Base-by-base conservation (phyloP, 2,113 vertebrate genomes). In the Excalfactoria chinensis region DNA sequence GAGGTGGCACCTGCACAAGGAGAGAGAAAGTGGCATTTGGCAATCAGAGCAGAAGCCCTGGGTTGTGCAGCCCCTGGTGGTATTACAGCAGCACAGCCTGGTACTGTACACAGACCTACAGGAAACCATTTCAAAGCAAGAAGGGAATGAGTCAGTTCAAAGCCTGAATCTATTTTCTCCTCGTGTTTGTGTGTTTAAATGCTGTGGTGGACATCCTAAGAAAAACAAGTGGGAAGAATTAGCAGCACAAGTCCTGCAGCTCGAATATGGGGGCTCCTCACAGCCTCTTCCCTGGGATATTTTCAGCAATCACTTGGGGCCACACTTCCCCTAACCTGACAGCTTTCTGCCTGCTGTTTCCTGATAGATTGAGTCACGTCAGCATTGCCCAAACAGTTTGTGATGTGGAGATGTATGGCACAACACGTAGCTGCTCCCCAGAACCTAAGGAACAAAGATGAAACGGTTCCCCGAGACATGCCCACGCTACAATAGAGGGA, bases 271-370 rank as follows among this genome's bases (percentile, higher is more conserved):
- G 55, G 49, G 11, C 3, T 51, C 40, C 58, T 75, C 9, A 28
- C 22, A 83, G 75, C 63, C 74, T 83, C 89, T 43, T 18, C 23
- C 79, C 41, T 4, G 55, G 46, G 89, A 19, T 96, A 93, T 95
- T 95, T 95, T 91, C 85, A 91, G 95, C 64, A 86, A 87, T 79
- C 78, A 22, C 59, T 79, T 7, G 8, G 8, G 84, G 89, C 67
- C 93, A 91, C 59, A 73, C 85, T 96, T 95, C 95, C 94, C 83
- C 28, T 59, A 62, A 6, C 34, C 75, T 80, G 28, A 58, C 71
- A 84, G 68, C 4, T 60, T 49, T 73, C 17, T n/a, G 69, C 71
- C 88, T 70, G 88, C 40, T 63, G 82, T 18, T 95, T 96, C 93
- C 92, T 89, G 90, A 70, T 41, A 17, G 58, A 53, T 5, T 60